These are phyloP conservation scores for Pheosia gnoma DNA, from an alignment of 2,888 invertebrate species.

Conservation along the genomic window DNA sequence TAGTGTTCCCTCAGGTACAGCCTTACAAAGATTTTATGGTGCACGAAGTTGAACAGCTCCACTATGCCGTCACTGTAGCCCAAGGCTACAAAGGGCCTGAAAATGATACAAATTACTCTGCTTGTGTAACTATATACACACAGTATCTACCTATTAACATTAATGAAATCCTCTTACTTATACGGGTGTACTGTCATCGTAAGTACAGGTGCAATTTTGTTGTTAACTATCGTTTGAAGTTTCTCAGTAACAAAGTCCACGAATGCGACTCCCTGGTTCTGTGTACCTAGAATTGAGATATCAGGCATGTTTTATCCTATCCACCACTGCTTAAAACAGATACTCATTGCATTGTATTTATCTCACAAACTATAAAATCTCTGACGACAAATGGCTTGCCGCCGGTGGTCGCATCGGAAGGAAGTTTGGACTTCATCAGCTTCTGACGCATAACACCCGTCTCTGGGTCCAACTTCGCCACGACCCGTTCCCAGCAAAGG, in stretches of 20 bases:
- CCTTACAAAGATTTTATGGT: conserved; percentile 57
- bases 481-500: conserved; percentile 68
- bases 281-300: conserved; percentile 55
- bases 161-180: conserved; percentile 61
- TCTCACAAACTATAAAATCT: conserved; percentile 84
- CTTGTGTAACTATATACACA: too few relatives aligned
- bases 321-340: background rate
- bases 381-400: conserved; percentile 77
- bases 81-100: conserved; percentile 73
- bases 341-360: background rate
- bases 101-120: conserved; percentile 15
- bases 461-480: conserved; percentile 48
- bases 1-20: conserved; percentile 60
- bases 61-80: conserved; percentile 77
- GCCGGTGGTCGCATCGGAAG: conserved; percentile 77
- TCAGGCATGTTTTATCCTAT: background rate
- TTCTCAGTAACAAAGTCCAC: conserved; percentile 79
- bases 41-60: conserved; percentile 70
- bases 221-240: conserved; percentile 66
- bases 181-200: conserved; percentile 79
- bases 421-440: conserved; percentile 62
- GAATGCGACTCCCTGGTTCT: conserved; percentile 74
- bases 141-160: too few relatives aligned
- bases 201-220: conserved; percentile 62
- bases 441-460: conserved; percentile 59